phyloP scores from a whole-genome alignment of 2,113 vertebrate genomes.

The Phoenicopterus ruber region DNA sequence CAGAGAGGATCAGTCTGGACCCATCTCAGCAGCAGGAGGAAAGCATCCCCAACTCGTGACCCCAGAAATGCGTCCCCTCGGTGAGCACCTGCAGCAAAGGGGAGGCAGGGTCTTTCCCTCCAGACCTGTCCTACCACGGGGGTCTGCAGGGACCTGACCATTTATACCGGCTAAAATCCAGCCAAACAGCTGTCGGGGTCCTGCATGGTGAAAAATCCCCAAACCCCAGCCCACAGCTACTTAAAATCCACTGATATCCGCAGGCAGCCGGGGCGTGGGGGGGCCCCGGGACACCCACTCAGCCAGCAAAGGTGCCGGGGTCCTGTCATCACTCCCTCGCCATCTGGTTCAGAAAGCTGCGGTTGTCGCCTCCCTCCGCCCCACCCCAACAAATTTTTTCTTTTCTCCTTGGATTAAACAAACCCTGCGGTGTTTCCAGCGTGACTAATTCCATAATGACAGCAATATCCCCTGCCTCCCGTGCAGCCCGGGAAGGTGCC shows the following conservation, averaged over 20 bases:
- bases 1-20: background rate
- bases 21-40: background rate
- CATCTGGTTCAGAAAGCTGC: background rate
- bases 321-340: background rate
- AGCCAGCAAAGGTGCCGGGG: rapidly evolving
- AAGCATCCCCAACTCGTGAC: rapidly evolving
- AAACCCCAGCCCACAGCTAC: background rate
- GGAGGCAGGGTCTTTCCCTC: background rate
- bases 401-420: slow-evolving; percentile 31
- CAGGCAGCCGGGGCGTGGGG: rapidly evolving
- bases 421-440: slow-evolving; percentile 33
- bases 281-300: background rate
- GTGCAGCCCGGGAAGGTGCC: slow-evolving; percentile 44
- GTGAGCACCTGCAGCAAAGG: background rate
- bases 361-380: background rate
- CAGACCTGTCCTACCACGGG: background rate
- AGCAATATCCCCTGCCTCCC: slow-evolving; percentile 44
- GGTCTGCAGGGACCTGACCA: background rate
- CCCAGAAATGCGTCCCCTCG: rapidly evolving
- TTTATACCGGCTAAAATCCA: background rate
- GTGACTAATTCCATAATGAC: slow-evolving; percentile 55
- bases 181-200: rapidly evolving
- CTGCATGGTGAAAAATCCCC: background rate
- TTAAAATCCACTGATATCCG: background rate
- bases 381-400: background rate